Evolutionary conservation across 2,888 invertebrate genomes (phyloP), one percentile per base, ranked within the genome.

Genomic region (Marronus borbonicus): DNA sequence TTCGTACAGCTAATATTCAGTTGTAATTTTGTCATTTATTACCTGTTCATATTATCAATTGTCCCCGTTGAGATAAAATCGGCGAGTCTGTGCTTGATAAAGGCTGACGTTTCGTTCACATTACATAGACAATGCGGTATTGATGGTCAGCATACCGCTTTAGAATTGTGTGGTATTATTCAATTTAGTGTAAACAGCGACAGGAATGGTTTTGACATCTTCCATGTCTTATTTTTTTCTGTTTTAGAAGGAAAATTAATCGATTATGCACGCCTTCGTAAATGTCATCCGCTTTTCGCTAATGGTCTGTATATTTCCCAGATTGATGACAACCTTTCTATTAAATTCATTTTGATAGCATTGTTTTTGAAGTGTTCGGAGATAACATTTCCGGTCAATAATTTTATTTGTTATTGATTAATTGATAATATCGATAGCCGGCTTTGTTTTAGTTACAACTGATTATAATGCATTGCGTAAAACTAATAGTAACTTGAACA

Each of bases 11-110:
- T 44, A 44, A 44, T 44, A 12, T 44, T 44, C 44, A 44, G 8
- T 44, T 44, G 44, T 20, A 58, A 58, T 58, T 58, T 58, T 58
- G 55, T 58, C 20, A 58, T 58, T 17, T 58, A 58, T 58, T 58
- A 58, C 55, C 55, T 20, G 8, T 58, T 58, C 8, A 58, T 58
- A 58, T 20, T 58, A 8, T 58, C 55, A 58, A 58, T 58, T 20
- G 20, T 52, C 17, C 17, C n/a, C 17, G 52, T 20, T 20, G 20
- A 17, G 24, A 58, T 58, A 58, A 17, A 58, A 58, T 58, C 55
- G 20, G 20, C n/a, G 24, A 8, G 55, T 58, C 55, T 58, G 55
- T 17, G 3, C 1, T 58, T 58, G 55, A 58, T 58, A 58, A 58
- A 20, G 24, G 55, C 55, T 58, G 55, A 58, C 55, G n/a, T 58